Percentiles rank a stretch among this genome's conserved stretches.
Evolutionary conservation across 2,113 vertebrate species (phyloP).

Genomic region (Ochotona princeps): DNA sequence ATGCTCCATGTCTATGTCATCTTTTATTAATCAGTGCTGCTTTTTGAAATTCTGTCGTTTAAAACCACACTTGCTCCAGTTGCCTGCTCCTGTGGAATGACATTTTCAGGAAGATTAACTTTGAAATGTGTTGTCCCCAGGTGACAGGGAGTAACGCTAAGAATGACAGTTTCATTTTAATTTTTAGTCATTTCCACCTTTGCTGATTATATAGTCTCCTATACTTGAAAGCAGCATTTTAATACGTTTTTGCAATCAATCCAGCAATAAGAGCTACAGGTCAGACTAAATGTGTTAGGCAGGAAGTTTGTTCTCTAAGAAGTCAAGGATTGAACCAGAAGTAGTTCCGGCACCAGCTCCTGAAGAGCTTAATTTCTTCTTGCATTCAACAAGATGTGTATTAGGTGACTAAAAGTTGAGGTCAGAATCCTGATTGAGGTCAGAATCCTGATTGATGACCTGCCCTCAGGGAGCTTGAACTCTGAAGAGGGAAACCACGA

Average conservation of each 20-base stretch:
- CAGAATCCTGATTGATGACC: slow-evolving; percentile 14
- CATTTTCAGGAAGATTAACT: slow-evolving; percentile 49
- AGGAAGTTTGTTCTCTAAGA: slow-evolving; percentile 3
- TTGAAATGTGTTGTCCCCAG: slow-evolving; percentile 20
- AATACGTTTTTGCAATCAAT: slow-evolving; percentile 12
- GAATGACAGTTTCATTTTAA: slow-evolving; percentile 16
- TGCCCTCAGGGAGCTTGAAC: not conserved
- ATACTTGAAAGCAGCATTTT: slow-evolving; percentile 23
- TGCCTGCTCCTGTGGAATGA: slow-evolving; percentile 37
- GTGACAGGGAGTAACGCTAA: slow-evolving; percentile 10
- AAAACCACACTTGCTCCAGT: slow-evolving; percentile 9
- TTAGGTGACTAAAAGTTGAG: slow-evolving; percentile 31
- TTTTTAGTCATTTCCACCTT: not conserved
- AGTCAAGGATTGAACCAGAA: slow-evolving; percentile 50
- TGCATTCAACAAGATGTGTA: slow-evolving; percentile 6
- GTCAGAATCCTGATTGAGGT: slow-evolving; percentile 27
- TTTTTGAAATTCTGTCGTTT: slow-evolving; percentile 66
- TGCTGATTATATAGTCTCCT: not conserved
- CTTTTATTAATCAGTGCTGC: slow-evolving; percentile 46
- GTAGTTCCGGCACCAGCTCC: not conserved
- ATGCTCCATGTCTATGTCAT: not conserved
- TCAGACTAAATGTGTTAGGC: slow-evolving; percentile 27
- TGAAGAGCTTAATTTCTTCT: not conserved
- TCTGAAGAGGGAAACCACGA: slow-evolving; percentile 46
- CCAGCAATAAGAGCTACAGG: not conserved